Evolutionary conservation across 1,140 invertebrate genomes (phyloP).

Genomic region (Neoseiulus cucumeris): DNA sequence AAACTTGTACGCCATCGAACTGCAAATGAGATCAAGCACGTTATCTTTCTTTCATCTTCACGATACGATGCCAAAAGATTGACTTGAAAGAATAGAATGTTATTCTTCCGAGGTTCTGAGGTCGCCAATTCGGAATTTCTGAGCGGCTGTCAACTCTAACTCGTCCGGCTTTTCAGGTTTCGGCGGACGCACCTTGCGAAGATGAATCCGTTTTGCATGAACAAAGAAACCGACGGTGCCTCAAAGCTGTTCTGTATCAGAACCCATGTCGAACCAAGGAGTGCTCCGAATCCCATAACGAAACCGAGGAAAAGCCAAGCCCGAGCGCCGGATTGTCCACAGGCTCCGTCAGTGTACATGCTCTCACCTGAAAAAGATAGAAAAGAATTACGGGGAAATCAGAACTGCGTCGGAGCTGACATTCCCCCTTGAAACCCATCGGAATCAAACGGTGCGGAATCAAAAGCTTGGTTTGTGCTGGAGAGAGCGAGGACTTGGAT

Average conservation of each 20-base stretch:
- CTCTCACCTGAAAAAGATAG: not conserved
- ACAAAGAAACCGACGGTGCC: constrained; percentile 60
- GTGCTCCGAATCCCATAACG: constrained; percentile 77
- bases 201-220: constrained; percentile 86
- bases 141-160: no score
- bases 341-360: not conserved
- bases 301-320: constrained; percentile 94
- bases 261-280: constrained; percentile 89
- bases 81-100: no score
- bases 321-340: constrained; percentile 42
- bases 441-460: no score
- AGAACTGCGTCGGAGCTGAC: not conserved
- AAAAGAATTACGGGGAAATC: not conserved
- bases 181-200: constrained; percentile 40
- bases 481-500: no score
- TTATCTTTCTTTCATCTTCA: no score
- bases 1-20: constrained; percentile 10
- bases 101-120: no score
- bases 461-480: no score
- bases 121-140: no score
- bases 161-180: no score
- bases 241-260: constrained; percentile 28
- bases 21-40: not conserved
- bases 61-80: no score
- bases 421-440: no score